Conservation (phyloP, 2,888 invertebrate genomes). For the Euspilapteryx auroguttella region DNA sequence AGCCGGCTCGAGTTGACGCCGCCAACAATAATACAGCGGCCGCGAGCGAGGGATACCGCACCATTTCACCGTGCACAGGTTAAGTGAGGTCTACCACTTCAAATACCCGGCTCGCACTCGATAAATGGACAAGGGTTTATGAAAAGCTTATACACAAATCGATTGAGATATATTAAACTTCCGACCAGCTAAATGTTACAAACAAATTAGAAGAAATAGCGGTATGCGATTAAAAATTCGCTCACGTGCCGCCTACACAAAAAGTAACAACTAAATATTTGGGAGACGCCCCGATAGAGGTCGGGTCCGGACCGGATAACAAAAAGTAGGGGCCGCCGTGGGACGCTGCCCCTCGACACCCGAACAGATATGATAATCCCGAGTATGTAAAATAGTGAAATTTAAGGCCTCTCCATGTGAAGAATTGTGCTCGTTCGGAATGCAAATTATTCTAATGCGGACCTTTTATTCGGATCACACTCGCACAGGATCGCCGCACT, state of each 20-base stretch:
- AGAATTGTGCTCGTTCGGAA: conserved; percentile 52
- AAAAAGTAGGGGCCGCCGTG: conserved; percentile 39
- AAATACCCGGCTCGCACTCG: conserved; percentile 13
- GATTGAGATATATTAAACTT: too few relatives aligned
- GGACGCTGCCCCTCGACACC: conserved; percentile 30
- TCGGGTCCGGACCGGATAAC: conserved; percentile 48
- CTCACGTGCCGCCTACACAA: conserved; percentile 52
- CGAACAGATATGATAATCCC: conserved; percentile 58
- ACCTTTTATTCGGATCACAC: conserved; percentile 57
- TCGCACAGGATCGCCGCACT: conserved; percentile 22
- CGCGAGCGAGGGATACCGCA: conserved; percentile 5
- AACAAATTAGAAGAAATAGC: conserved; percentile 17
- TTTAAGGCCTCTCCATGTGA: conserved; percentile 60
- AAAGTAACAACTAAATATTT: conserved; percentile 61
- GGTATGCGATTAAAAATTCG: conserved; percentile 39
- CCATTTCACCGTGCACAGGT: conserved; percentile 14
- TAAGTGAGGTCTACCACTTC: conserved; percentile 30
- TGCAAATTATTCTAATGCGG: conserved; percentile 58
- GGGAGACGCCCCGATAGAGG: conserved; percentile 51
- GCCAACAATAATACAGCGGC: conserved; percentile 27
- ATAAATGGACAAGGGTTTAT: conserved; percentile 1
- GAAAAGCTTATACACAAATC: neutral
- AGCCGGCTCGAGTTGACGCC: conserved; percentile 19
- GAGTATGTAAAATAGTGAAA: conserved; percentile 60
- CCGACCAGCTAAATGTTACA: too few relatives aligned